Evolutionary conservation across 1,140 invertebrate species (phyloP), one percentile per base, ranked within the genome.

Genomic region (Bradysia coprophila): DNA sequence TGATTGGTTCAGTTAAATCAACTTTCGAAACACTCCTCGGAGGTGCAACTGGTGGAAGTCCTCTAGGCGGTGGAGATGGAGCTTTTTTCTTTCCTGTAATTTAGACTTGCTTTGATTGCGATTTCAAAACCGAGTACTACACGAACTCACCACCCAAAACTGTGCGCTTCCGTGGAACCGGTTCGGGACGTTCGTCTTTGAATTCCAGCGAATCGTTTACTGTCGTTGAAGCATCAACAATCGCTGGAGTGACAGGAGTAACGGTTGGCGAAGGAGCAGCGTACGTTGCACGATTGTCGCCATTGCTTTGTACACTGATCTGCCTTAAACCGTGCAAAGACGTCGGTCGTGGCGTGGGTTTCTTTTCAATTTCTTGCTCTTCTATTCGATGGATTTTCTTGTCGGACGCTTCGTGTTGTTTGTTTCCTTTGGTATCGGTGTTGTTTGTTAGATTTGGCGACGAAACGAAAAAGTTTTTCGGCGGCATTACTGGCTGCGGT

Each of bases 41-140:
- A 13, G 28, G 18, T 21, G 4, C 11, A 28, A 33, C 31, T 13
- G 32, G 24, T 11, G 10, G 16, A 15, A 22, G 19, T 33, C 9
- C 21, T 42, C n/a, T 42, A 31, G 24, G 31, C 8, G 33, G 56
- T 41, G 55, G 55, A n/a, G 56, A 51, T 37, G 40, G 40, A 13
- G 57, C 51, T 48, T 60, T 62, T 51, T 62, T 62, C 51, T 55
- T 60, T 5, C n/a, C 36, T 39, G 11, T 15, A 43, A 37, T n/a
- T n/a, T n/a, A n/a, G n/a, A n/a, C n/a, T n/a, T n/a, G n/a, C n/a
- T n/a, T n/a, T n/a, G n/a, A n/a, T n/a, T n/a, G n/a, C n/a, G n/a
- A n/a, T n/a, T n/a, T n/a, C n/a, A n/a, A n/a, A n/a, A n/a, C n/a
- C n/a, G n/a, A n/a, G n/a, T n/a, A n/a, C n/a, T n/a, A n/a, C n/a